These are phyloP conservation scores for Dipodomys stephensi DNA, from an alignment of 2,113 vertebrate species.

Conservation along the genomic window DNA sequence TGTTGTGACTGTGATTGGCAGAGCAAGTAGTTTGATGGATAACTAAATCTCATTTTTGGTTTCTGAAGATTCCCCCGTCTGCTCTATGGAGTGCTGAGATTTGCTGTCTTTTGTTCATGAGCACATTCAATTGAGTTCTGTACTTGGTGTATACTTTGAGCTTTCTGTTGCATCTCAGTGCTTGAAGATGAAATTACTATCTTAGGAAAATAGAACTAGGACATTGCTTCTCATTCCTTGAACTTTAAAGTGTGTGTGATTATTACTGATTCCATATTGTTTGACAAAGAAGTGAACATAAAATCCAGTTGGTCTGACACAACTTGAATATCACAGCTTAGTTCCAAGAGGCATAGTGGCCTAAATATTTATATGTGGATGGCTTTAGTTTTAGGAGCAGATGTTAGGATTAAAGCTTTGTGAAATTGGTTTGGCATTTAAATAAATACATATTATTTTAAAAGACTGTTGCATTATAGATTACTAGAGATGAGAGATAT, in stretches of 20 bases:
- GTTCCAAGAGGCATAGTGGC: not conserved
- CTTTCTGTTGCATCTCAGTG: not conserved
- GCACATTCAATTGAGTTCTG: not conserved
- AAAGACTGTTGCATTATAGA: not conserved
- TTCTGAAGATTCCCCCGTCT: not conserved
- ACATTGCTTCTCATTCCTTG: constrained; percentile 39
- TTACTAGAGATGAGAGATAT: not conserved
- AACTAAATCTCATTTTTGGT: not conserved
- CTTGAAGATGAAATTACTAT: constrained; percentile 27
- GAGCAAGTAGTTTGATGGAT: not conserved
- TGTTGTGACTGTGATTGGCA: not conserved
- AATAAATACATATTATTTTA: constrained; percentile 10
- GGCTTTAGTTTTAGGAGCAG: constrained; percentile 20
- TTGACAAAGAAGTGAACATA: not conserved
- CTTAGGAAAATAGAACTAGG: not conserved
- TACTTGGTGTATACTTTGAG: not conserved
- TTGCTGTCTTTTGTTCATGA: not conserved
- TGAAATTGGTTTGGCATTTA: not conserved
- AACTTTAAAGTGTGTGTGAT: not conserved
- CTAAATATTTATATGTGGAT: constrained; percentile 35
- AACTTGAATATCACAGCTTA: not conserved
- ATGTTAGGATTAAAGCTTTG: constrained; percentile 33
- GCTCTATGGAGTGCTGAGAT: not conserved
- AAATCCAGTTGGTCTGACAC: constrained; percentile 11
- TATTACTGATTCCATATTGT: not conserved